phyloP scores from a whole-genome alignment of 2,797 vertebrate species.

The Epinephelus awoara region DNA sequence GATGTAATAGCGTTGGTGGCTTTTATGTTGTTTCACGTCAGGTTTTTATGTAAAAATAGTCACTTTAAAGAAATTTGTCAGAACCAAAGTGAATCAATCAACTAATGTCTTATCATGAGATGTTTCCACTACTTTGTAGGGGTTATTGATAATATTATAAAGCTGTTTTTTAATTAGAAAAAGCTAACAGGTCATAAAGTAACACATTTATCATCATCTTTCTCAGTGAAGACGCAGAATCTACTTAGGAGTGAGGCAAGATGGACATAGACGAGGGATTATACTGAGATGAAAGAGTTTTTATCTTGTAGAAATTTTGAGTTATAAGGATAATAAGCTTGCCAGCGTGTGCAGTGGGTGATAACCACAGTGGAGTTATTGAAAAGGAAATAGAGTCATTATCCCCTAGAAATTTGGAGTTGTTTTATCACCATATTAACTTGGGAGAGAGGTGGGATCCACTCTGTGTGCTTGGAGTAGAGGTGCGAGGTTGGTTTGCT shows the following conservation, averaged over 20 bases:
- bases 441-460: background rate
- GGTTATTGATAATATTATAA: slow-evolving; percentile 7
- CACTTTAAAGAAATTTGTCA: background rate
- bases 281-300: slow-evolving; percentile 40
- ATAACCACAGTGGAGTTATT: slow-evolving; percentile 22
- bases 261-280: slow-evolving; percentile 33
- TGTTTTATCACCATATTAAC: slow-evolving; percentile 16
- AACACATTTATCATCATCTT: background rate
- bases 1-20: background rate
- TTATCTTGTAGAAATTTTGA: slow-evolving; percentile 25
- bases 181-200: background rate
- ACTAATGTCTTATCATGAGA: background rate
- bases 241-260: background rate
- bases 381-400: slow-evolving; percentile 32
- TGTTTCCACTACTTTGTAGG: background rate
- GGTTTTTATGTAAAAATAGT: background rate
- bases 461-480: background rate
- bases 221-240: slow-evolving; percentile 16
- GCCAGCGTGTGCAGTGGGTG: background rate
- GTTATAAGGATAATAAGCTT: slow-evolving; percentile 31
- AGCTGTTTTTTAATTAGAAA: background rate
- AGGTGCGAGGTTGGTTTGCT: background rate
- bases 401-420: background rate
- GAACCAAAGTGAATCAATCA: background rate
- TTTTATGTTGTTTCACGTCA: background rate